These are phyloP conservation scores for Sceloporus tristichus DNA, from an alignment of 2,113 vertebrate genomes.

Conservation along the genomic window DNA sequence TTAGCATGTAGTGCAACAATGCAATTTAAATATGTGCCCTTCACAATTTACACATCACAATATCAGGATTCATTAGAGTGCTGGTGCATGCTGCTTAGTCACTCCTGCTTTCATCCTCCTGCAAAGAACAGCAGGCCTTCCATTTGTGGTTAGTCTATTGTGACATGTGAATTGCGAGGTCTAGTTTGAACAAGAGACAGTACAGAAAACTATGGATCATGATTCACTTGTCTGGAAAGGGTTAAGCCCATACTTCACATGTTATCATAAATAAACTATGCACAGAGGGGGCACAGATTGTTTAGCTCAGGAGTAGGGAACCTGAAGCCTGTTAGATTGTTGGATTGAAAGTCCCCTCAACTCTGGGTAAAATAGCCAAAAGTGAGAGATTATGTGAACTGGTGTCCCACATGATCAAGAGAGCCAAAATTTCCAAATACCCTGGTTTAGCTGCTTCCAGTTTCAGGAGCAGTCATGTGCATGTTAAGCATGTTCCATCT, in stretches of 20 bases:
- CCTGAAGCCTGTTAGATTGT: too few relatives aligned
- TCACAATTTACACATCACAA: background rate
- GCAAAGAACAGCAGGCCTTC: background rate
- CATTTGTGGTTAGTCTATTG: background rate
- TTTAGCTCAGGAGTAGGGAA: too few relatives aligned
- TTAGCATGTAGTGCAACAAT: background rate
- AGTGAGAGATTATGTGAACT: too few relatives aligned
- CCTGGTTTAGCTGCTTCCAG: too few relatives aligned
- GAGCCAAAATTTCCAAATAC: too few relatives aligned
- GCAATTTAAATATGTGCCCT: background rate
- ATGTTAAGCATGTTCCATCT: too few relatives aligned
- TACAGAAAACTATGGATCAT: background rate
- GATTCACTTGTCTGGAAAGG: background rate
- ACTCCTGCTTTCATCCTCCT: background rate
- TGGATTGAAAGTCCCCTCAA: too few relatives aligned
- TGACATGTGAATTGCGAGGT: background rate
- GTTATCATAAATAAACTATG: too few relatives aligned
- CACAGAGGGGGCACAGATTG: too few relatives aligned
- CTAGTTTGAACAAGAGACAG: background rate
- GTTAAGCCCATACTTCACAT: background rate
- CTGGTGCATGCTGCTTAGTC: background rate
- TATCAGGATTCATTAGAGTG: background rate
- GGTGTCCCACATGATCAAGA: too few relatives aligned
- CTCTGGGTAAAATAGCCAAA: too few relatives aligned
- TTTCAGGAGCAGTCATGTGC: too few relatives aligned